These are phyloP conservation scores for Sebastes paucispinis DNA, from an alignment of 2,797 vertebrate species.

Conservation along the genomic window DNA sequence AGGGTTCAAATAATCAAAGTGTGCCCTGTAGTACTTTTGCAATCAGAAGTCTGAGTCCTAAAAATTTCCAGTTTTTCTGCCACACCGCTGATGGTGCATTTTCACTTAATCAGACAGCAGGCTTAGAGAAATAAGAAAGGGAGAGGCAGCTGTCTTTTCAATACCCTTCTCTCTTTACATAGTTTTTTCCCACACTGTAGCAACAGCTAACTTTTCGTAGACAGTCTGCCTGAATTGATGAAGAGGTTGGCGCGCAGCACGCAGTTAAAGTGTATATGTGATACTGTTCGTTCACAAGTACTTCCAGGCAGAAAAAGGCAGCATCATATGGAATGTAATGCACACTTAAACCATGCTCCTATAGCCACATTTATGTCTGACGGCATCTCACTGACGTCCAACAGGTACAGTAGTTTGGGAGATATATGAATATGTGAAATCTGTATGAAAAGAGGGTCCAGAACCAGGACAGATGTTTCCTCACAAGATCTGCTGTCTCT, in stretches of 20 bases:
- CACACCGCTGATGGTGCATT: neutral
- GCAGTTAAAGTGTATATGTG: constrained; percentile 19
- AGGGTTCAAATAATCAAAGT: constrained; percentile 2
- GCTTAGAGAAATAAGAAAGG: neutral
- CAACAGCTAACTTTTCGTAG: neutral
- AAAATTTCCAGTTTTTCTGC: constrained; percentile 24
- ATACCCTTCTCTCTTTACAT: neutral
- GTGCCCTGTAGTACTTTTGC: neutral
- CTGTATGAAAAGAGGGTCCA: neutral
- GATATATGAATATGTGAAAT: neutral
- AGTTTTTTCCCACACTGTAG: neutral
- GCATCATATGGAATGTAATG: constrained; percentile 48
- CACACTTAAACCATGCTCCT: neutral
- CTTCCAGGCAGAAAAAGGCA: constrained; percentile 49
- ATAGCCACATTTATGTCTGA: neutral
- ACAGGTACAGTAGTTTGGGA: neutral
- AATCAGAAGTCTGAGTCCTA: neutral
- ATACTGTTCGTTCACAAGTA: constrained; percentile 27
- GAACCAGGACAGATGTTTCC: neutral
- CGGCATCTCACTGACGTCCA: neutral
- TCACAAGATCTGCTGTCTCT: neutral
- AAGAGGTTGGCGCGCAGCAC: neutral
- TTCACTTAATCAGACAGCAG: neutral
- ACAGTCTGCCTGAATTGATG: neutral
- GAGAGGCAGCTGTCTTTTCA: neutral